Percentiles rank a stretch among this genome's conserved stretches.
phyloP scores from a whole-genome alignment of 2,113 vertebrate species.

The Crotalus tigris region DNA sequence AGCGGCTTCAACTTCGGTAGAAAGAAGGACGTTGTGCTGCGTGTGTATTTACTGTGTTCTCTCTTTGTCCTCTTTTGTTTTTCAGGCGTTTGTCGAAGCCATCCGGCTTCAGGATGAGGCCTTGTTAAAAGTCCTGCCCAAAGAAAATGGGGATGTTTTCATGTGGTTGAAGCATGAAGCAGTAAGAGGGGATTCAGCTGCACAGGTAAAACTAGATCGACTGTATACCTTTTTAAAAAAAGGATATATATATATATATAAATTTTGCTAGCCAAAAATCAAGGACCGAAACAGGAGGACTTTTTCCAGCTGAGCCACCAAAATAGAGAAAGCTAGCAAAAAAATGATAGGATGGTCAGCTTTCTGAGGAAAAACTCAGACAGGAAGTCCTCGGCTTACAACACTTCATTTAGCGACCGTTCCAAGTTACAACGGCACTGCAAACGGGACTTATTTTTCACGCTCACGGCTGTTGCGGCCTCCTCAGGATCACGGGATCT shows the following conservation, averaged over 20 bases:
- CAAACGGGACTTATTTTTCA: no score
- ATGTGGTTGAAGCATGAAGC: constrained; percentile 86
- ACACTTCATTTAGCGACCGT: no score
- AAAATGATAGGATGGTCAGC: no score
- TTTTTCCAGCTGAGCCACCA: neutral
- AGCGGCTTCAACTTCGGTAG: neutral
- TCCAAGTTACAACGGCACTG: no score
- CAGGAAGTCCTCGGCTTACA: no score
- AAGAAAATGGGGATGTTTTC: constrained; percentile 77
- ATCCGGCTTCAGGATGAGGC: constrained; percentile 79
- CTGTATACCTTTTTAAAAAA: neutral
- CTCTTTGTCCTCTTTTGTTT: constrained; percentile 4
- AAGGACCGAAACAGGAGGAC: neutral
- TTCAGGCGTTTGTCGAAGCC: constrained; percentile 77
- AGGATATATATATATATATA: neutral
- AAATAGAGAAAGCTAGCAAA: no score
- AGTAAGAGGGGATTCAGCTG: constrained; percentile 77
- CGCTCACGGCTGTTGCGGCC: no score
- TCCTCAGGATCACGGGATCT: no score
- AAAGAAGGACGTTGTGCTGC: neutral
- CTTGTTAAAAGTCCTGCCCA: constrained; percentile 73
- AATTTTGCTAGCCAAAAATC: neutral
- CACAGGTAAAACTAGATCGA: constrained; percentile 74
- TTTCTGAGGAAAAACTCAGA: no score
- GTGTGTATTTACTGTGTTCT: neutral